phyloP scores from a whole-genome alignment of 2,113 vertebrate genomes.

The Sialia sialis region DNA sequence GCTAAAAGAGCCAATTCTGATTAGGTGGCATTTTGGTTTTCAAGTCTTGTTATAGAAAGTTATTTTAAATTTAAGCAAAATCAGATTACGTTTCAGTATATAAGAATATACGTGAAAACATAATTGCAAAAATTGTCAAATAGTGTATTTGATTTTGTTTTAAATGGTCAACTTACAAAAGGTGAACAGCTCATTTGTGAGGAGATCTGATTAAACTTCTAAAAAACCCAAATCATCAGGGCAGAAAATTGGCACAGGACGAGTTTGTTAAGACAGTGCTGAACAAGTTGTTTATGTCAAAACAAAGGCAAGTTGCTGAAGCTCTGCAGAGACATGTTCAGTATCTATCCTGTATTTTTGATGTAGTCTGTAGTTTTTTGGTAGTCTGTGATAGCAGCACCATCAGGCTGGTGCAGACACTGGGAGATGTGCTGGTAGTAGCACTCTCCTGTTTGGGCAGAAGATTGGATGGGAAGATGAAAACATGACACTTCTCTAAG shows the following conservation, averaged over 20 bases:
- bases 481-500: background rate
- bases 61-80: background rate
- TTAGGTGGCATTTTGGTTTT: background rate
- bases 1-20: background rate
- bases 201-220: background rate
- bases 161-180: background rate
- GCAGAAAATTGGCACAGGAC: background rate
- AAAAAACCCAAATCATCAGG: background rate
- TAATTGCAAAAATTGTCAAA: background rate
- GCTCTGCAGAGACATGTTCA: background rate
- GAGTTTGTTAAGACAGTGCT: background rate
- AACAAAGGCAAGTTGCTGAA: background rate
- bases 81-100: background rate
- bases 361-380: too few relatives aligned
- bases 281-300: background rate
- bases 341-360: background rate
- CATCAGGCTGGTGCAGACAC: background rate
- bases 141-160: background rate
- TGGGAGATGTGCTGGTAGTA: background rate
- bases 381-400: background rate
- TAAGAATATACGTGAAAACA: background rate
- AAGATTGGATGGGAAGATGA: background rate
- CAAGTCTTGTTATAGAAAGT: background rate
- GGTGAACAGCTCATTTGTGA: background rate
- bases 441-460: rapidly evolving